Percentiles rank a stretch among this genome's conserved stretches.
These are phyloP conservation scores for Falco novaeseelandiae DNA, from an alignment of 2,797 vertebrate species.

Conservation along the genomic window DNA sequence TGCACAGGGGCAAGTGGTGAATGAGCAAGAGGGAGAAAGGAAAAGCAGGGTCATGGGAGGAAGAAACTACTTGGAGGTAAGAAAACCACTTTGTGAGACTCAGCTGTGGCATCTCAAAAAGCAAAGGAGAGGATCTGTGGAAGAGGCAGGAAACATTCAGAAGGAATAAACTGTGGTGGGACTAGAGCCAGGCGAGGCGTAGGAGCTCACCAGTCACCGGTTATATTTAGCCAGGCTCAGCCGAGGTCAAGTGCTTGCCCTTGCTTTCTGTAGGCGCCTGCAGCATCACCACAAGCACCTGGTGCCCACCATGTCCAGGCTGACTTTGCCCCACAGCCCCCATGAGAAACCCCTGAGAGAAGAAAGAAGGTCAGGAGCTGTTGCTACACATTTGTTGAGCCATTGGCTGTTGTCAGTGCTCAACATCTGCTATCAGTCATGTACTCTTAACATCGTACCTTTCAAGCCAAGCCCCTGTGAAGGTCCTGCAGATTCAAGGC, in stretches of 20 bases:
- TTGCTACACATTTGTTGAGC: background rate
- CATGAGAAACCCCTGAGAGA: accelerated
- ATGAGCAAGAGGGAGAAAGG: background rate
- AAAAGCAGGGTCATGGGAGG: background rate
- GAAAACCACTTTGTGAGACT: background rate
- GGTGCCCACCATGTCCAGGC: accelerated
- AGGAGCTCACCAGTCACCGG: background rate
- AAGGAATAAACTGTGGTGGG: background rate
- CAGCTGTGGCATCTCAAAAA: background rate
- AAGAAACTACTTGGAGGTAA: background rate
- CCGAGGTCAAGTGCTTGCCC: accelerated
- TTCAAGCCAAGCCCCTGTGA: background rate
- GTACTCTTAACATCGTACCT: background rate
- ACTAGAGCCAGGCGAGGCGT: accelerated
- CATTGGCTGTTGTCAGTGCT: accelerated
- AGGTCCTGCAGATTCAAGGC: accelerated
- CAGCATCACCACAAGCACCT: background rate
- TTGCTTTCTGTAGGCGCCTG: accelerated
- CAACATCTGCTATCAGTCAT: background rate
- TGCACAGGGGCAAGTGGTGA: background rate
- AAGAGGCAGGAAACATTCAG: background rate
- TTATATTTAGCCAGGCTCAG: constrained; percentile 1
- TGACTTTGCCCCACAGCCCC: background rate
- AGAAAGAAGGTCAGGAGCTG: background rate
- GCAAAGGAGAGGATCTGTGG: background rate